Conservation (phyloP, 2,797 vertebrate species). For the Balearica regulorum region DNA sequence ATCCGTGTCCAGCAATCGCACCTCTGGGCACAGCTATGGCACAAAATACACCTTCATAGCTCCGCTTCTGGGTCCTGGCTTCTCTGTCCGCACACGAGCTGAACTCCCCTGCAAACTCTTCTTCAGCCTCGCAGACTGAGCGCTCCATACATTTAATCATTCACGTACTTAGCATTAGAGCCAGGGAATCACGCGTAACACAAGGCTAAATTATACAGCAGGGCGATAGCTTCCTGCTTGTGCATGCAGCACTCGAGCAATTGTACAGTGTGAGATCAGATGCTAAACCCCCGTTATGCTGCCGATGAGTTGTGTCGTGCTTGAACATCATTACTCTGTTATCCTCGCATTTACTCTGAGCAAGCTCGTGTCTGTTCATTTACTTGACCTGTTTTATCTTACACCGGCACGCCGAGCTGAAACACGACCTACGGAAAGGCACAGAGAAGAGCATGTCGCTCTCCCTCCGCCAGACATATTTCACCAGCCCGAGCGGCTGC, state of each 20-base stretch:
- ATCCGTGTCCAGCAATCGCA: not conserved
- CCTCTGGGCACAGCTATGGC: accelerated
- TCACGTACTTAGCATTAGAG: not conserved
- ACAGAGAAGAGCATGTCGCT: accelerated
- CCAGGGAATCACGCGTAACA: not conserved
- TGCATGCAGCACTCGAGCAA: not conserved
- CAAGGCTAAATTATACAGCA: not conserved
- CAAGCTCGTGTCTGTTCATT: not conserved
- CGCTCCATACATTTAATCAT: not conserved
- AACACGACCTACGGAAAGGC: accelerated
- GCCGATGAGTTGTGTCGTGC: not conserved
- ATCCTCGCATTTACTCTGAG: accelerated
- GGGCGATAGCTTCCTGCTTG: not conserved
- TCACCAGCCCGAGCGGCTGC: not conserved
- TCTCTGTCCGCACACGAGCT: not conserved
- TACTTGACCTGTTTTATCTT: not conserved
- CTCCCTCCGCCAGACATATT: accelerated
- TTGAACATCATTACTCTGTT: not conserved
- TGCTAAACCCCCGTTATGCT: not conserved
- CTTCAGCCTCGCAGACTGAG: not conserved
- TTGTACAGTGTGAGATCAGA: accelerated
- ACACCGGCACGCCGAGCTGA: accelerated
- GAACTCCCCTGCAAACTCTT: not conserved
- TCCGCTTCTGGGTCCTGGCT: not conserved
- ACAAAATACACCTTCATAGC: accelerated